Base-by-base conservation (phyloP, 2,113 vertebrate genomes). In the Tautogolabrus adspersus region DNA sequence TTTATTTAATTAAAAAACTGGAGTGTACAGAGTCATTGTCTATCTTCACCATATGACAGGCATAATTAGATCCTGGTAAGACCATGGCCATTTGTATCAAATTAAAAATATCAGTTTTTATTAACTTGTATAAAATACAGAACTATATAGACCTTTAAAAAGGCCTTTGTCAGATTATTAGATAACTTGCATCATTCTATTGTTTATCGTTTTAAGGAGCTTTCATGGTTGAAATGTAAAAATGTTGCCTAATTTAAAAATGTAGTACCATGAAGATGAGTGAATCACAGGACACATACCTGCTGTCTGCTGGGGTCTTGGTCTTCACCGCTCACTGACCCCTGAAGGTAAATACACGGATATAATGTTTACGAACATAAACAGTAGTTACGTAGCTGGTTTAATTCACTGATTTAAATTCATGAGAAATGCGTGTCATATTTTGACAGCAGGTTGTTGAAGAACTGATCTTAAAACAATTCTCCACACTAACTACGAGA, bases 221-320 rank as follows among this genome's bases (percentile, higher is more conserved):
- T 47, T 10, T 3, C 3, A 11, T 44, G 42, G 10, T 13, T 44
- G 6, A 44, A 2, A 12, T 11, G 5, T 15, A 47, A 11, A 12
- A 15, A 13, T 46, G 44, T 18, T 15, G 15, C 5, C n/a, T n/a
- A n/a, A 13, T 3, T 54, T 8, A 9, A 52, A 46, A 62, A 18
- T 46, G 40, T 51, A 38, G 1, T 57, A 30, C 9, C 37, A 34
- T 23, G 12, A 0, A 70, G 16, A 54, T 0, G 13, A 70, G 55
- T 57, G 38, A 62, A 0, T 38, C 54, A 69, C 0, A 47, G 13
- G 46, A 44, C 38, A 54, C 68, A 52, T 74, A 55, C 77, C 55
- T 56, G 52, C 23, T 73, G 30, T 10, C 26, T 75, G 51, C 56
- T 44, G 69, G 10, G 60, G 44, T 40, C 26, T 11, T 63, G 46